phyloP scores from a whole-genome alignment of 2,888 invertebrate genomes.

The Drosophila ezoana region DNA sequence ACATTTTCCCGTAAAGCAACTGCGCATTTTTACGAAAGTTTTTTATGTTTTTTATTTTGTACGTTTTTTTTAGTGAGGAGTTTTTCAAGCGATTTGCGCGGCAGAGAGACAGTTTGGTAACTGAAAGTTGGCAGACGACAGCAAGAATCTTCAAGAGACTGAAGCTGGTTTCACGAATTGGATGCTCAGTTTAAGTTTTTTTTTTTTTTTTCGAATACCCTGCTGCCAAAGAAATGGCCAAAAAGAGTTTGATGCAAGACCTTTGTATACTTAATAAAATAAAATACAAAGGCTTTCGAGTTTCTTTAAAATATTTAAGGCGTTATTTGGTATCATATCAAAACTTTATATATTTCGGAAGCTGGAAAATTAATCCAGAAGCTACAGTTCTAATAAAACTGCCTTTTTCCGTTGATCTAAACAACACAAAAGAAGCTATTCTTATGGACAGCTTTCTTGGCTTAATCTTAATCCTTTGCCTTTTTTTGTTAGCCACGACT shows the following conservation, averaged over 20 bases:
- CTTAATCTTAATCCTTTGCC: too few species aligned
- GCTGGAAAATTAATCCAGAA: too few species aligned
- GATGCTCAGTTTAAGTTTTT: constrained; percentile 50
- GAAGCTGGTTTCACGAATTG: constrained; percentile 68
- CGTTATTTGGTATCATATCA: too few species aligned
- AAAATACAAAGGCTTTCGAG: too few species aligned
- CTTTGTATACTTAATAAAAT: too few species aligned
- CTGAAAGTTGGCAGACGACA: constrained; percentile 58
- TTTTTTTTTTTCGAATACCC: constrained; percentile 43
- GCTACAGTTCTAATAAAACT: too few species aligned
- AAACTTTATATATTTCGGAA: too few species aligned
- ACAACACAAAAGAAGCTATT: too few species aligned
- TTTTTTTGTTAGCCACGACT: too few species aligned
- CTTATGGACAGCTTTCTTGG: too few species aligned
- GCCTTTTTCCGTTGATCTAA: too few species aligned
- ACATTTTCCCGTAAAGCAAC: constrained; percentile 22
- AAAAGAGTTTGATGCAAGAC: constrained; percentile 5
- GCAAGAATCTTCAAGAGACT: constrained; percentile 57
- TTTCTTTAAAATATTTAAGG: too few species aligned
- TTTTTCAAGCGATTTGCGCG: constrained; percentile 61
- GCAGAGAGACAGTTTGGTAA: constrained; percentile 63
- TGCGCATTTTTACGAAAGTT: constrained; percentile 64
- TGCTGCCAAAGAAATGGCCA: constrained; percentile 6
- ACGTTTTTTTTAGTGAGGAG: constrained; percentile 3
- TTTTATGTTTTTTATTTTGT: constrained; percentile 5